Evolutionary conservation across 2,797 vertebrate genomes (phyloP), one percentile per base, ranked within the genome.

Genomic region (Ambastaia sidthimunki): DNA sequence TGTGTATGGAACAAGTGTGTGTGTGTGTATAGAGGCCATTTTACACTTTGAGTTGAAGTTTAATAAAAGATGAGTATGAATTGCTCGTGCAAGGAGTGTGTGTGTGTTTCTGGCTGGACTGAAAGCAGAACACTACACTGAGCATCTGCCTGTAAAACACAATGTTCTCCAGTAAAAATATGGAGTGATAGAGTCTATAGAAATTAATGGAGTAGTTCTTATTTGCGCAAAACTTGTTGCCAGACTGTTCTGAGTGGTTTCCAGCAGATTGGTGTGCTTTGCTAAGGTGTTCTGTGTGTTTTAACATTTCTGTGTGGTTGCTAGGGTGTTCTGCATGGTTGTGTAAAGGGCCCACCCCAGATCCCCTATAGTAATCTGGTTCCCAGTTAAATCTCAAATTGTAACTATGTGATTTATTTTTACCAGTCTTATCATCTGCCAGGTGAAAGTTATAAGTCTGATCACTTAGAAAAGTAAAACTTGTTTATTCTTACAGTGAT

Each of bases 51-150:
- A 21, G 65, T 18, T 68, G 12, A 15, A 28, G 28, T 48, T 28
- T 67, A 48, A 76, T 68, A 44, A 57, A 76, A 76, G 16, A 76
- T n/a, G 1, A 57, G 21, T 54, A 28, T 67, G 37, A 67, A 47
- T 67, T 67, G n/a, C 19, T 2, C 4, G 28, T 28, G 28, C 4
- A 28, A 66, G 19, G 9, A 44, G 10, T 66, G 63, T 66, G 25
- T 54, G 4, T 55, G 52, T 21, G 55, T 23, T n/a, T 52, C 50
- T 5, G 50, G 6, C 50, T 18, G 50, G 50, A 52, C 4, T 1
- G 19, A 60, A 28, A 23, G 4, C 13, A 60, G 23, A 28, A 28
- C 15, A 28, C 57, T 59, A 13, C 23, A 25, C 13, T 59, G 11
- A 50, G 48, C 13, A 50, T 13, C 48, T 52, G 15, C 18, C 50